Base-by-base conservation (phyloP, 1,140 invertebrate species). In the Arion vulgaris region DNA sequence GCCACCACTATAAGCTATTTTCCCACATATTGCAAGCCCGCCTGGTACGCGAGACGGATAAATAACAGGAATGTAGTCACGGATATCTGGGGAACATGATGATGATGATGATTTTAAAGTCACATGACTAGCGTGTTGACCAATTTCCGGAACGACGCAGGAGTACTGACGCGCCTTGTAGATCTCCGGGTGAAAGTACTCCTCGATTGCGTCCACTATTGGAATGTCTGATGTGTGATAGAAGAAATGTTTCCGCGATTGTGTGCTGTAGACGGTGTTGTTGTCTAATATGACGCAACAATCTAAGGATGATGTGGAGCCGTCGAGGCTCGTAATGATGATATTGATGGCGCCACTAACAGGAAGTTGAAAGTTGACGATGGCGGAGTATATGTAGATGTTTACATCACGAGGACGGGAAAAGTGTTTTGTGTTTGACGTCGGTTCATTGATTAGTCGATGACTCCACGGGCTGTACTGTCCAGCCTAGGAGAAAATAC, bases 371-470 rank as follows among this genome's bases (percentile, higher is more conserved):
- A n/a, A 26, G 68, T 81, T 84, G 62, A 80, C 83, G 13, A 84
- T 84, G 66, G 83, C 83, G 32, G 83, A 84, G 68, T 84, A 84
- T 51, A 84, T 74, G 51, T 51, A 84, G 57, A 76, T 84, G 38
- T 83, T 76, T 13, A 32, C 19, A 26, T 45, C 34, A 4, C 39
- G 17, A 19, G 39, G 68, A 0, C 5, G 19, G 28, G 73, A 34
- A 53, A 83, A 83, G 39, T 62, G 34, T 49, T 78, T 39, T 28
- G 76, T 49, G 51, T 38, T 78, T 4, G 53, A 4, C 0, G n/a
- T 2, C 17, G 19, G 49, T 4, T 28, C 11, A 5, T 26, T 4
- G n/a, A 41, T 53, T 17, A 23, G 28, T 13, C 28, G 39, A 28
- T 28, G 51, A 7, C 17, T 36, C 76, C 76, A 78, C 4, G 23